phyloP scores from a whole-genome alignment of 2,888 invertebrate genomes.

The Elegia similella region DNA sequence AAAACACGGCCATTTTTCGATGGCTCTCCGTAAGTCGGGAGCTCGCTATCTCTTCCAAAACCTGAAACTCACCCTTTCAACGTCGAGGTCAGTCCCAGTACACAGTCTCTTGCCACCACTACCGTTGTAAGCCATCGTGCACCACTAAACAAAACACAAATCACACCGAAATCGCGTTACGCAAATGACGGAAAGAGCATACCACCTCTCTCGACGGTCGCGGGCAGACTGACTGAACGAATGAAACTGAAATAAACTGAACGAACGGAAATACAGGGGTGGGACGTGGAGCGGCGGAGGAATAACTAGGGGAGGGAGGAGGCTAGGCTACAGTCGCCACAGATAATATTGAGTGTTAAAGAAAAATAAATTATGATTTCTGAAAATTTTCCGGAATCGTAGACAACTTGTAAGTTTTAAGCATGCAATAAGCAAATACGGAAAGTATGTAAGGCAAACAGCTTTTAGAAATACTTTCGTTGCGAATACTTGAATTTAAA shows the following conservation, averaged over 20 bases:
- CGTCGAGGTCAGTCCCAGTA: conserved; percentile 74
- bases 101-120: conserved; percentile 83
- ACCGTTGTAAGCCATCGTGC: conserved; percentile 87
- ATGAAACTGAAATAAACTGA: conserved; percentile 34
- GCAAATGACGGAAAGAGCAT: conserved; percentile 43
- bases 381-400: not conserved
- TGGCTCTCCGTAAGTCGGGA: conserved; percentile 49
- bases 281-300: conserved; percentile 29
- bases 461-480: too few species aligned
- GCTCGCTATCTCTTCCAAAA: conserved; percentile 44
- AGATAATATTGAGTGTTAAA: conserved; percentile 4
- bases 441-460: not conserved
- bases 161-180: conserved; percentile 75
- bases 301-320: not conserved
- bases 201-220: conserved; percentile 53
- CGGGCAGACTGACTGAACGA: conserved; percentile 70
- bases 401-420: not conserved
- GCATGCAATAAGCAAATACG: not conserved
- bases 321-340: conserved; percentile 12
- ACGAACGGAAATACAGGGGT: conserved; percentile 37
- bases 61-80: conserved; percentile 71
- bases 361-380: not conserved
- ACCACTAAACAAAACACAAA: conserved; percentile 83
- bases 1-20: conserved; percentile 79
- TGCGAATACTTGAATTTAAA: too few species aligned